Evolutionary conservation across 2,888 invertebrate genomes (phyloP).

Genomic region (Apotomis capreana): DNA sequence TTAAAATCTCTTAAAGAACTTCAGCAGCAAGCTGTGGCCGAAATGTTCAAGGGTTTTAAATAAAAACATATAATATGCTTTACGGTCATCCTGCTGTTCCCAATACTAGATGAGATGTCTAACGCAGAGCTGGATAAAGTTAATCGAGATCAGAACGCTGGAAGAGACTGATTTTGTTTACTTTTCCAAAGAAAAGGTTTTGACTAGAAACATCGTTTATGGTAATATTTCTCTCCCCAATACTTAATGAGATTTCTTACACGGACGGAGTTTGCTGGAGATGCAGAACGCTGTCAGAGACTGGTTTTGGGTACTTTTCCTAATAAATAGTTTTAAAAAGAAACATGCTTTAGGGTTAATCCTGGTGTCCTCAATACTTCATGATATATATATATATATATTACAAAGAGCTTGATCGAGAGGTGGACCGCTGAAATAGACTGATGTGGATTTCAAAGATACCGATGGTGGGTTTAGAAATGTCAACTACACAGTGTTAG

Average conservation of each 20-base stretch:
- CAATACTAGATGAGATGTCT: constrained; percentile 61
- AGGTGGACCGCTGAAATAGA: too few relatives aligned
- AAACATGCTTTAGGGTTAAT: constrained; percentile 63
- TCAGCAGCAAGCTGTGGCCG: constrained; percentile 64
- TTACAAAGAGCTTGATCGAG: too few relatives aligned
- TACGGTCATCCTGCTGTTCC: constrained; percentile 66
- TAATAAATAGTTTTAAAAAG: too few relatives aligned
- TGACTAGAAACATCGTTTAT: constrained; percentile 65
- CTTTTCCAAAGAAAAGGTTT: constrained; percentile 53
- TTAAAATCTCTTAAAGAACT: constrained; percentile 55
- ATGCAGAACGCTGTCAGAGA: too few relatives aligned
- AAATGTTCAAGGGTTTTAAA: constrained; percentile 59
- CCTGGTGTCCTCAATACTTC: constrained; percentile 61
- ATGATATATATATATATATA: constrained; percentile 58
- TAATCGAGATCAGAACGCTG: constrained; percentile 46
- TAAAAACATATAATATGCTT: constrained; percentile 64
- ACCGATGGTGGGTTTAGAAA: too few relatives aligned
- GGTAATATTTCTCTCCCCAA: too few relatives aligned
- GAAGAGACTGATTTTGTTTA: constrained; percentile 43
- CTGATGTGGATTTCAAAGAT: too few relatives aligned
- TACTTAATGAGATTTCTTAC: too few relatives aligned
- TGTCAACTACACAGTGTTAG: too few relatives aligned
- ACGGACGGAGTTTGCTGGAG: too few relatives aligned
- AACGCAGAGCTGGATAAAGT: constrained; percentile 57
- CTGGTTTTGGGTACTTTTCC: too few relatives aligned